A percentile compares a stretch with the other conserved stretches of the same genome.
Conservation (phyloP, 2,888 invertebrate species). For the Orthosia incerta region DNA sequence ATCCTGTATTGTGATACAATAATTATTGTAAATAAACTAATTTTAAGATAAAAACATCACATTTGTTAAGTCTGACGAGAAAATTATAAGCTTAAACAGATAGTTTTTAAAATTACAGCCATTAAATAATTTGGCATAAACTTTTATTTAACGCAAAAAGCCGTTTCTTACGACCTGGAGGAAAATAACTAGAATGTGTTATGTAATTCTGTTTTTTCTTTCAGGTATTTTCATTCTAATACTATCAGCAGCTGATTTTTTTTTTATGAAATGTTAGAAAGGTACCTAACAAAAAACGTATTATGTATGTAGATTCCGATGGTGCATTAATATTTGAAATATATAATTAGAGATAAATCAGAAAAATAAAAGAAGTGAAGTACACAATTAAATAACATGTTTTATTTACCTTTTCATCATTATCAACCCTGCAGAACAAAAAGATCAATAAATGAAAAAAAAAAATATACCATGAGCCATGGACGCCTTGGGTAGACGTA, state of each 20-base stretch:
- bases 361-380: conserved; percentile 72
- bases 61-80: conserved; percentile 58
- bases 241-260: neutral
- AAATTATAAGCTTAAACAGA: conserved; percentile 22
- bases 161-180: neutral
- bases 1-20: conserved; percentile 83
- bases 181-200: neutral
- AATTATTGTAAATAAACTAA: conserved; percentile 75
- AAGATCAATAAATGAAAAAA: neutral
- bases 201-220: too few relatives aligned
- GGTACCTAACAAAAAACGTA: conserved; percentile 22
- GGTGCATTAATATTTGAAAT: conserved; percentile 68
- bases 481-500: too few relatives aligned
- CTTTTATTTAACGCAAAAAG: neutral
- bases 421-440: too few relatives aligned
- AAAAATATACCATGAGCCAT: too few relatives aligned
- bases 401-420: conserved; percentile 57
- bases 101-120: conserved; percentile 11
- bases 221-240: neutral
- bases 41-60: conserved; percentile 63
- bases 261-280: conserved; percentile 17
- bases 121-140: conserved; percentile 18
- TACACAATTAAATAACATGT: conserved; percentile 68
- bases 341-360: conserved; percentile 66
- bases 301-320: conserved; percentile 43